Evolutionary conservation across 2,113 vertebrate genomes (phyloP), one percentile per base, ranked within the genome.

Genomic region (Pomatostomus ruficeps): DNA sequence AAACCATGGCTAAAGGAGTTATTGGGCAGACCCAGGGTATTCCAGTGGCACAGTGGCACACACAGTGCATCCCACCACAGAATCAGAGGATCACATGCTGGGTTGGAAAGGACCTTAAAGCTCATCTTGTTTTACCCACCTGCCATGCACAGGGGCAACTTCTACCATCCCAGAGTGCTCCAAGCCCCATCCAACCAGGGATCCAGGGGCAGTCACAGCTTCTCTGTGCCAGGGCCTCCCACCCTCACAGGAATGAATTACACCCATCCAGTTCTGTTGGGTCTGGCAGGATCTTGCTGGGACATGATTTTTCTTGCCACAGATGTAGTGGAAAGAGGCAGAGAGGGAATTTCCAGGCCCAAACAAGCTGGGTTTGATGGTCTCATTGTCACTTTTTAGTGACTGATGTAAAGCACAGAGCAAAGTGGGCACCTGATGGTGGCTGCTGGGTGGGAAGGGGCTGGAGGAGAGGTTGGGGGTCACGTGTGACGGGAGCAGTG

Each of bases 1-100:
- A 63, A 15, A 58, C 25, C 21, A 12, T 0, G 1, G 63, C 65
- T 55, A 18, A 4, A 42, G 26, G 23, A 45, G 21, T 7, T 14
- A 10, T 0, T 59, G 70, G 38, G n/a, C 55, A 61, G 40, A 4
- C 1, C 24, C 9, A 3, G 12, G 7, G 11, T 18, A 22, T 33
- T 49, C 26, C 36, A 61, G 25, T 4, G 62, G 18, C 40, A 9
- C 1, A 0, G 25, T 1, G 5, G n/a, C n/a, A n/a, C n/a, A n/a
- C n/a, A n/a, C n/a, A n/a, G n/a, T n/a, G n/a, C n/a, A n/a, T n/a
- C n/a, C n/a, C 43, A 20, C 67, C 68, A 21, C 0, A 21, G 43
- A n/a, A 29, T 14, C 38, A 66, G 16, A 33, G 45, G 46, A 29
- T 52, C 33, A 20, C 28, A 33, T 26, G 26, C 33, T 12, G 38